A percentile compares a stretch with the other conserved stretches of the same genome.
phyloP scores from a whole-genome alignment of 2,888 invertebrate genomes.

The Philereme transversata region DNA sequence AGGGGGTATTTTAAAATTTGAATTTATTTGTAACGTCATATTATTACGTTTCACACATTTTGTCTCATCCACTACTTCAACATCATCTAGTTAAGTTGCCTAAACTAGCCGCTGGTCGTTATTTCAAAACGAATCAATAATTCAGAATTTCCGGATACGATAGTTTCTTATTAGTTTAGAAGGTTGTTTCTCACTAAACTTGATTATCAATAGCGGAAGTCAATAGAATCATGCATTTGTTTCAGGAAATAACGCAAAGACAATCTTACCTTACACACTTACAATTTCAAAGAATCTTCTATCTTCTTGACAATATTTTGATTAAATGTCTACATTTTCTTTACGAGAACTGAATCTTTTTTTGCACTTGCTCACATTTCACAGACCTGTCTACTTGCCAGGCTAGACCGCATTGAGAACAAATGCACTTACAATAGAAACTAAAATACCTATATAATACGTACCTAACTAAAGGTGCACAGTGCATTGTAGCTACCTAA shows the following conservation, averaged over 20 bases:
- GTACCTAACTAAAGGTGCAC: background rate
- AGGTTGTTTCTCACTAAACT: background rate
- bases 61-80: no score
- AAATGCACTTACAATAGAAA: conserved; percentile 5
- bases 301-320: no score
- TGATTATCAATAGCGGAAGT: background rate
- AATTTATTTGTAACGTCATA: no score
- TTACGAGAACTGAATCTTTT: no score
- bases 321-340: no score
- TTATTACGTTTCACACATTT: no score
- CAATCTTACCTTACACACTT: no score
- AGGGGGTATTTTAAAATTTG: no score
- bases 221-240: background rate
- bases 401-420: background rate
- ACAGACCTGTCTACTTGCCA: background rate
- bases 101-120: no score
- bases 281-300: no score
- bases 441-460: background rate
- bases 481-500: conserved; percentile 18
- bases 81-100: no score
- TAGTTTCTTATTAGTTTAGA: background rate
- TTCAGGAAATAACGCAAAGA: background rate
- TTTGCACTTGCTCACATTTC: background rate
- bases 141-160: background rate
- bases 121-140: no score